Evolutionary conservation across 1,140 invertebrate genomes (phyloP), one percentile per base, ranked within the genome.

Genomic region (Drosophila trapezifrons): DNA sequence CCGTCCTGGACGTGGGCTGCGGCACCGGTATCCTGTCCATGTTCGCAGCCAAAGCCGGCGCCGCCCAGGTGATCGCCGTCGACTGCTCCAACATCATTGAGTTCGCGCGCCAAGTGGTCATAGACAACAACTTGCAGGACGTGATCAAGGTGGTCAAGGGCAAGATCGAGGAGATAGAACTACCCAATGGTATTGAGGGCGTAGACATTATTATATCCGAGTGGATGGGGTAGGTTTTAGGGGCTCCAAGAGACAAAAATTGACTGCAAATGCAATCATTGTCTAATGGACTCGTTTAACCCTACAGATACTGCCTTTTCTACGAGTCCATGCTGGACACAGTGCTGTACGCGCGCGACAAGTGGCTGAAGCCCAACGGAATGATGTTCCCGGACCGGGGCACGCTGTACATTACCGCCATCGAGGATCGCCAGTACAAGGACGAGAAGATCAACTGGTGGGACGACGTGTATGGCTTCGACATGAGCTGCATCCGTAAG

Each of bases 401-500:
- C 70, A 98, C 97, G 2, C 91, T 99, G 8, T 99, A 97, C 92
- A 96, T 99, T 22, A 92, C 91, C 8, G 98, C 97, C 17, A 99
- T 99, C 77, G 99, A 99, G 92, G 99, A 99, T 92, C 94, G 98
- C 29, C 98, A 99, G 93, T 99, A 99, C 93, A 99, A 99, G 92
- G 99, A 99, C 92, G 99, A 99, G 86, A 99, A 99, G 92, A 99
- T 99, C 70, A 99, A 99, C 93, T 99, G 99, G 98, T 99, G 99
- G 99, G 98, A 99, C 83, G 98, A 98, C 94, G 99, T 99, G 0
- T 99, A 99, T 91, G 99, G 99, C 40, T 99, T 99, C 92, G 97
- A 99, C 92, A 99, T 99, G 99, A 98, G 97, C 87, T 98, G 97
- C 72, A 99, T 99, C 90, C 94, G 98, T 40, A 97, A 99, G 92